Conservation (phyloP, 1,140 invertebrate species). For the Gryllus bimaculatus region DNA sequence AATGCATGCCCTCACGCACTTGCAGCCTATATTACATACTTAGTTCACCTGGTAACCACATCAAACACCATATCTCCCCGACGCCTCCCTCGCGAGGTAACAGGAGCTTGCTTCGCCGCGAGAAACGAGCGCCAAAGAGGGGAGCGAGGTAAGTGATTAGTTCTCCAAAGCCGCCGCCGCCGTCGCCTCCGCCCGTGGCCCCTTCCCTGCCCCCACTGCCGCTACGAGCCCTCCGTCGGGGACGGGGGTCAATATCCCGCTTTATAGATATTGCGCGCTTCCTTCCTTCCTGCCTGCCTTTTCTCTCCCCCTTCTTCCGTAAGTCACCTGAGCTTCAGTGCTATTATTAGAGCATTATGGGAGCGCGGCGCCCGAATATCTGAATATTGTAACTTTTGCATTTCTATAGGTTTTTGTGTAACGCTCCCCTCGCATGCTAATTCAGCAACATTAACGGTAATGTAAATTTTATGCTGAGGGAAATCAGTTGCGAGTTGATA, state of each 20-base stretch:
- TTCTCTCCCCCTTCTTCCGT: neutral
- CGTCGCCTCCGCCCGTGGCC: neutral
- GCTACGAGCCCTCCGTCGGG: neutral
- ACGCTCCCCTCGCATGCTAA: no score
- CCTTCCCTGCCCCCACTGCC: neutral
- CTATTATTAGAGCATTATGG: neutral
- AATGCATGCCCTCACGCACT: neutral
- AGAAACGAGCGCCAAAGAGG: slow-evolving; percentile 2
- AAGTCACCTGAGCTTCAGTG: neutral
- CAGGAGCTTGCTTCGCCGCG: neutral
- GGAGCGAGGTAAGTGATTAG: neutral
- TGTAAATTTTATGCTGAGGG: neutral
- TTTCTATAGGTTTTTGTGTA: neutral
- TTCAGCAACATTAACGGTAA: neutral
- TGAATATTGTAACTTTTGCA: neutral
- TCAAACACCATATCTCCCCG: neutral
- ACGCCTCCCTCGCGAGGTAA: neutral
- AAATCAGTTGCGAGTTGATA: no score
- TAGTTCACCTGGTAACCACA: neutral
- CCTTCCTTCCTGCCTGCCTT: neutral
- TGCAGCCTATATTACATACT: neutral
- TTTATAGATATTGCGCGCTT: slow-evolving; percentile 1
- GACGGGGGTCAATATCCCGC: neutral
- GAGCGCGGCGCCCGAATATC: neutral
- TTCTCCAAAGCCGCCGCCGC: neutral